These are phyloP conservation scores for Mungos mungo DNA, from an alignment of 2,113 vertebrate species.

Conservation along the genomic window DNA sequence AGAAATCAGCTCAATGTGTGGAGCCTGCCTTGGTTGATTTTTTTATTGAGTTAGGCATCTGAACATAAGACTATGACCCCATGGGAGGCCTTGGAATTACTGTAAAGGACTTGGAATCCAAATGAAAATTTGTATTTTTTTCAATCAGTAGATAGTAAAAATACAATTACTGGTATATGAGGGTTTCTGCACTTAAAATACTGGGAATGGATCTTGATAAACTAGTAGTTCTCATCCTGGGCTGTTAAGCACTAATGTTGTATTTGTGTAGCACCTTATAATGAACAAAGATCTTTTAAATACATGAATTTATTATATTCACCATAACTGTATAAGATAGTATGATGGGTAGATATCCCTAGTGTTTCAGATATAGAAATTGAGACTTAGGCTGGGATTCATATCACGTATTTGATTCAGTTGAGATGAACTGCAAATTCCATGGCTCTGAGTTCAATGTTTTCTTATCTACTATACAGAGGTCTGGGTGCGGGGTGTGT, in stretches of 20 bases:
- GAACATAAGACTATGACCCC: background rate
- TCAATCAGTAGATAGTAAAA: background rate
- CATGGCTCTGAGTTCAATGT: background rate
- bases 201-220: background rate
- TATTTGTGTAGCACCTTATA: background rate
- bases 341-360: no score
- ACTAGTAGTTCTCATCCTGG: background rate
- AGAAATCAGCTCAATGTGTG: background rate
- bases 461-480: background rate
- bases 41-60: background rate
- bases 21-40: background rate
- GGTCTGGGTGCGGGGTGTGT: background rate
- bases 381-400: background rate
- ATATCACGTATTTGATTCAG: background rate
- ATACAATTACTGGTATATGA: background rate
- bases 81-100: background rate
- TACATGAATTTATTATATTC: background rate
- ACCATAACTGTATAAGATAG: background rate
- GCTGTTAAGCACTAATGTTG: background rate
- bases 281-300: background rate
- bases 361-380: background rate
- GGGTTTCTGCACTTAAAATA: background rate
- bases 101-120: background rate
- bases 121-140: constrained; percentile 33
- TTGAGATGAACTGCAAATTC: background rate